A percentile compares a stretch with the other conserved stretches of the same genome.
phyloP scores from a whole-genome alignment of 2,113 vertebrate species.

The Sisor rabdophorus region DNA sequence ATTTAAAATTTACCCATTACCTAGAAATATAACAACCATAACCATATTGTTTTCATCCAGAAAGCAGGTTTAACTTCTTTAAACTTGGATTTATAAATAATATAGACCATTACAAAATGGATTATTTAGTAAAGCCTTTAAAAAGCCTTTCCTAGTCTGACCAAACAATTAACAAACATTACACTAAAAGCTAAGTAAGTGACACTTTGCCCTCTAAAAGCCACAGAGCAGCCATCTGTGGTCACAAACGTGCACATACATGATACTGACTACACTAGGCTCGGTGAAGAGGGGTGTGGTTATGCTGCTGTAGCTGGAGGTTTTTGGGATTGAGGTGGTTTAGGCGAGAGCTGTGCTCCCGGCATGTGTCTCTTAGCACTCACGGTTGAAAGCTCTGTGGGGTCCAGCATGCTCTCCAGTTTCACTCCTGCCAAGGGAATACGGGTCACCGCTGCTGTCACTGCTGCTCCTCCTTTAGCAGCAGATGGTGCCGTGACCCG shows the following conservation, averaged over 20 bases:
- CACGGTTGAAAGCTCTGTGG: constrained; percentile 97
- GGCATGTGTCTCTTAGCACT: constrained; percentile 84
- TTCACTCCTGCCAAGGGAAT: constrained; percentile 69
- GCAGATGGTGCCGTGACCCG: constrained; percentile 64
- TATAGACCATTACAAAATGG: not conserved
- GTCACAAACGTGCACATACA: constrained; percentile 14
- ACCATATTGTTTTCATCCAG: not conserved
- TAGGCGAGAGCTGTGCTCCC: constrained; percentile 61
- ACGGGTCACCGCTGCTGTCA: constrained; percentile 54
- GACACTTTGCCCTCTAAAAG: constrained; percentile 1
- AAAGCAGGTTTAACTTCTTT: too few relatives aligned
- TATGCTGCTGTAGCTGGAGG: constrained; percentile 56
- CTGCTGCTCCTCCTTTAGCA: constrained; percentile 46
- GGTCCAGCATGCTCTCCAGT: constrained; percentile 85
- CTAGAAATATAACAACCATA: not conserved
- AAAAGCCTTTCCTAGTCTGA: not conserved
- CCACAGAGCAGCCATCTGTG: not conserved
- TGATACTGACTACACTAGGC: constrained; percentile 36
- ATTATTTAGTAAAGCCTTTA: not conserved
- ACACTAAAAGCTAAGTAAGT: constrained; percentile 10
- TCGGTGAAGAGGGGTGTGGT: constrained; percentile 42
- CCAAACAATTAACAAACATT: not conserved
- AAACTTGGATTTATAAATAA: too few relatives aligned
- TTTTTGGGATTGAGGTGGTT: constrained; percentile 71
- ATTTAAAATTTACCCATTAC: not conserved